Conservation (phyloP, 2,797 vertebrate genomes). For the Chaetophractus vellerosus region DNA sequence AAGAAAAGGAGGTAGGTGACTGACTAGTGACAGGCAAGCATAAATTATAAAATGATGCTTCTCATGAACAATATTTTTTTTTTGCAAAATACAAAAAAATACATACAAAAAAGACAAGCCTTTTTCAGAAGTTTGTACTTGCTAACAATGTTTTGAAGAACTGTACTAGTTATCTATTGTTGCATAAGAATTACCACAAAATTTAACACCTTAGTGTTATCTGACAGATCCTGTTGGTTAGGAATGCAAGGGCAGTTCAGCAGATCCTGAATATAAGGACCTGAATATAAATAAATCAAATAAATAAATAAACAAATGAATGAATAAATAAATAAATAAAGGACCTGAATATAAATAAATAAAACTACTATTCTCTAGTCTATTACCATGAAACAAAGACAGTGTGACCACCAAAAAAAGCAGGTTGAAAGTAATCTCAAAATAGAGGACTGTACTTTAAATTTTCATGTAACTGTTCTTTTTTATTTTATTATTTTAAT, state of each 20-base stretch:
- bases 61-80: not conserved
- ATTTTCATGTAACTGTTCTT: not conserved
- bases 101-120: not conserved
- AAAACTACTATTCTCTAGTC: not conserved
- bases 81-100: not conserved
- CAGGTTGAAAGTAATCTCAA: conserved; percentile 18
- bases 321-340: too few species aligned
- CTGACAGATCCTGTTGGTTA: not conserved
- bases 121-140: not conserved
- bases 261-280: not conserved
- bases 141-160: not conserved
- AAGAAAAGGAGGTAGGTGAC: not conserved
- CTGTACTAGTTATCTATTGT: not conserved
- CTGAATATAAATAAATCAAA: conserved; percentile 17
- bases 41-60: not conserved
- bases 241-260: not conserved
- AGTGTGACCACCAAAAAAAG: not conserved
- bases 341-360: not conserved
- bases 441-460: not conserved
- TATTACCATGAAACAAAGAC: conserved; percentile 29
- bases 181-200: not conserved
- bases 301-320: too few species aligned
- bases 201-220: not conserved
- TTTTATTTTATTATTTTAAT: conserved; percentile 1
- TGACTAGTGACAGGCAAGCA: not conserved